phyloP scores from a whole-genome alignment of 2,888 invertebrate species.

The Cerastis leucographa region DNA sequence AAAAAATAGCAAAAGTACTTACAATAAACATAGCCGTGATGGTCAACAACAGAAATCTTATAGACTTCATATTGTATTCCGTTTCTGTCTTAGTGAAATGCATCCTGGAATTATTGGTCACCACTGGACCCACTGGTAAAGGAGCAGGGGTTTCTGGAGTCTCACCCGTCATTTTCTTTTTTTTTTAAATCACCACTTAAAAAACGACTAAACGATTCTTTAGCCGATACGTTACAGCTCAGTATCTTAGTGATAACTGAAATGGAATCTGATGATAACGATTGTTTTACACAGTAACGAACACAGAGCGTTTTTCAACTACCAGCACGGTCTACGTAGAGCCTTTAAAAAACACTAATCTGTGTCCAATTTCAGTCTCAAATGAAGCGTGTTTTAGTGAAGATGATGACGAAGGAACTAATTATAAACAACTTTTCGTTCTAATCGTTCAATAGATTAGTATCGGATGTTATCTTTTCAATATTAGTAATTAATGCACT shows the following conservation, averaged over 20 bases:
- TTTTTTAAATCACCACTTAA: constrained; percentile 48
- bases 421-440: constrained; percentile 32
- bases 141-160: constrained; percentile 2
- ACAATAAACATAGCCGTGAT: constrained; percentile 88
- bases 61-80: constrained; percentile 88
- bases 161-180: constrained; percentile 32
- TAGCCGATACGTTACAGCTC: constrained; percentile 52
- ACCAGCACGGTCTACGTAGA: constrained; percentile 9
- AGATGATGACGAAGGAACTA: constrained; percentile 3
- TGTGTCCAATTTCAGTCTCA: constrained; percentile 29
- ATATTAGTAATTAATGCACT: constrained; percentile 28
- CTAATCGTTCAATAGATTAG: constrained; percentile 19
- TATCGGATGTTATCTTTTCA: constrained; percentile 28
- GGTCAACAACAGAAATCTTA: constrained; percentile 85
- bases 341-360: constrained; percentile 8
- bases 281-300: constrained; percentile 62
- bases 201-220: constrained; percentile 45
- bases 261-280: constrained; percentile 74
- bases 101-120: constrained; percentile 74
- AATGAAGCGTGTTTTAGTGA: constrained; percentile 2
- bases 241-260: constrained; percentile 70
- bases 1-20: constrained; percentile 69
- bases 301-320: constrained; percentile 59
- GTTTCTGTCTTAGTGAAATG: constrained; percentile 83
- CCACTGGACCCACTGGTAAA: constrained; percentile 16